These are phyloP conservation scores for Sula dactylatra DNA, from an alignment of 2,113 vertebrate genomes.

Conservation along the genomic window DNA sequence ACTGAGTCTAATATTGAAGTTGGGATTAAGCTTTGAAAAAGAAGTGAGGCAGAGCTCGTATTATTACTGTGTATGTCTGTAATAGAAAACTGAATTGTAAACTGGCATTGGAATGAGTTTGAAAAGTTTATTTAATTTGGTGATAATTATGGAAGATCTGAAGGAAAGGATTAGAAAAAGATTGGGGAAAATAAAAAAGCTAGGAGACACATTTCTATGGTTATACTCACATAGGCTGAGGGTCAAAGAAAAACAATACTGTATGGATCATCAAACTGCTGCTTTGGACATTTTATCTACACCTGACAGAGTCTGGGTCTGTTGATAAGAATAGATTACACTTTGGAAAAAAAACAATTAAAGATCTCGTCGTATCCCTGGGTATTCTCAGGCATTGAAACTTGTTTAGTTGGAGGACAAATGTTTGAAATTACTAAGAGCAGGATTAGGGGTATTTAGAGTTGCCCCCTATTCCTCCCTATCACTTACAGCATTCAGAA, in stretches of 20 bases:
- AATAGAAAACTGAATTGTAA: background rate
- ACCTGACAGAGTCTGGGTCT: background rate
- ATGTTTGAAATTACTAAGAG: background rate
- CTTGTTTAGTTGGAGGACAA: background rate
- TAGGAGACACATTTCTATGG: background rate
- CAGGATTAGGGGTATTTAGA: background rate
- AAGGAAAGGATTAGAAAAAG: background rate
- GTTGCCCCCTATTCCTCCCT: background rate
- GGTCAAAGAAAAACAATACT: background rate
- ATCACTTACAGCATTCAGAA: background rate
- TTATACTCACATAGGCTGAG: background rate
- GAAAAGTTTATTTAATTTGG: background rate
- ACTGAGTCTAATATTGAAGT: background rate
- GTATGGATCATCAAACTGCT: background rate
- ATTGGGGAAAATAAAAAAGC: background rate
- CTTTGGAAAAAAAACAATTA: background rate
- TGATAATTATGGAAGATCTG: background rate
- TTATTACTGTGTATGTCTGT: background rate
- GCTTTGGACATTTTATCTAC: background rate
- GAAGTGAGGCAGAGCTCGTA: background rate
- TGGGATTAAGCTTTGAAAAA: background rate
- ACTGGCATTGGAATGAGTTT: background rate
- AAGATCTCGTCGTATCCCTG: background rate
- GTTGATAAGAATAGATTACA: background rate
- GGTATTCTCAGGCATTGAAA: background rate